phyloP scores from a whole-genome alignment of 1,140 invertebrate species.

The Phenacoccus solenopsis region DNA sequence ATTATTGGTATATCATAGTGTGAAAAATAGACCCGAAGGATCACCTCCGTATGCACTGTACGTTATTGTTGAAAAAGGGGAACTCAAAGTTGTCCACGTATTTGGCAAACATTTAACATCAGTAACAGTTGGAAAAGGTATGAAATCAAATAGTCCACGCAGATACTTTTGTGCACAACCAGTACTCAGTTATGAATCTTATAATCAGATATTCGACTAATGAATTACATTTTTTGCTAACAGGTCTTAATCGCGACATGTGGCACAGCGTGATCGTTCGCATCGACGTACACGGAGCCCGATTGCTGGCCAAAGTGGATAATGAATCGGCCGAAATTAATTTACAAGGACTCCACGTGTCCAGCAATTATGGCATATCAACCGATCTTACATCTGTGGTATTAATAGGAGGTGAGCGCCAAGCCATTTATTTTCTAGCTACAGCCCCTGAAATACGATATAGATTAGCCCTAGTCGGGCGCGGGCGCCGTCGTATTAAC shows the following conservation, averaged over 20 bases:
- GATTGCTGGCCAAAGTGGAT: slow-evolving; percentile 71
- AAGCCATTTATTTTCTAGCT: too few relatives aligned
- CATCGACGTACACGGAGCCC: slow-evolving; percentile 68
- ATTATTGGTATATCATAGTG: slow-evolving; percentile 74
- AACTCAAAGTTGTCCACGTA: slow-evolving; percentile 78
- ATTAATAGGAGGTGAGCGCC: slow-evolving; percentile 63
- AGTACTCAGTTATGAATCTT: too few relatives aligned
- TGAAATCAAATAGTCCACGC: too few relatives aligned
- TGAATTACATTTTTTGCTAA: not conserved
- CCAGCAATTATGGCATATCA: slow-evolving; percentile 68
- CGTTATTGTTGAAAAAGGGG: slow-evolving; percentile 77
- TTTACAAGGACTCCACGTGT: slow-evolving; percentile 61
- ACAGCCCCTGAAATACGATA: too few relatives aligned
- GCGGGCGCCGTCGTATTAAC: too few relatives aligned
- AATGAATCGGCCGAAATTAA: slow-evolving; percentile 61
- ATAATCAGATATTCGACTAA: too few relatives aligned
- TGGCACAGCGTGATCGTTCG: slow-evolving; percentile 76
- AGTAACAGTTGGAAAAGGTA: slow-evolving; percentile 66
- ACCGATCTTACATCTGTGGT: slow-evolving; percentile 73
- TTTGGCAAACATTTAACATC: slow-evolving; percentile 74
- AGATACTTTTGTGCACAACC: too few relatives aligned
- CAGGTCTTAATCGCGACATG: slow-evolving; percentile 66
- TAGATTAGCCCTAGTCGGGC: too few relatives aligned
- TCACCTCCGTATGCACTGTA: slow-evolving; percentile 71
- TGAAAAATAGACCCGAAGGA: slow-evolving; percentile 61